Conservation (phyloP, 2,113 vertebrate genomes). For the Mohoua ochrocephala region DNA sequence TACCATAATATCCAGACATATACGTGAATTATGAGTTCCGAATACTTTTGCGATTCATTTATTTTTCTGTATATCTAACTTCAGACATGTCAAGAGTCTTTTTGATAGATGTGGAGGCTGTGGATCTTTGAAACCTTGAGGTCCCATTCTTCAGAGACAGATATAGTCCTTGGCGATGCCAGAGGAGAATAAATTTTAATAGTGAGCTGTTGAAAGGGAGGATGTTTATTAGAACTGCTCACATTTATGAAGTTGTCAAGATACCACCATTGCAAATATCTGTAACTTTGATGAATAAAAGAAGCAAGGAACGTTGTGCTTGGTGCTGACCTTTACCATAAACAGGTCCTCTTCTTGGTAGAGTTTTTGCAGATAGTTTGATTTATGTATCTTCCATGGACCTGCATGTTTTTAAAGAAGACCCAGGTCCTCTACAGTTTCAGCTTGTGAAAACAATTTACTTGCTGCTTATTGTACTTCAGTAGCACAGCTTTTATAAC, state of each 20-base stretch:
- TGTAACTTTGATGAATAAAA: not conserved
- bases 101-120: not conserved
- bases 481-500: not conserved
- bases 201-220: not conserved
- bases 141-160: not conserved
- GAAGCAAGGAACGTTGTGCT: not conserved
- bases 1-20: not conserved
- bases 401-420: not conserved
- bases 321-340: not conserved
- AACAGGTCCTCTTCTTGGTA: not conserved
- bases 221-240: not conserved
- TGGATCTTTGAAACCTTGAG: not conserved
- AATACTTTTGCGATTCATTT: not conserved
- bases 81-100: not conserved
- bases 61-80: not conserved
- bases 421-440: not conserved
- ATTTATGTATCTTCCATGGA: not conserved
- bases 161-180: not conserved
- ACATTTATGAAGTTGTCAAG: not conserved
- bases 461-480: not conserved
- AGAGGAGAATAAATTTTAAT: not conserved
- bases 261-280: not conserved
- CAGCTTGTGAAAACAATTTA: not conserved
- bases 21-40: not conserved
- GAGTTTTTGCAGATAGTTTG: not conserved